Percentiles rank a stretch among this genome's conserved stretches.
Conservation (phyloP, 2,888 invertebrate species). For the Epinotia demarniana region DNA sequence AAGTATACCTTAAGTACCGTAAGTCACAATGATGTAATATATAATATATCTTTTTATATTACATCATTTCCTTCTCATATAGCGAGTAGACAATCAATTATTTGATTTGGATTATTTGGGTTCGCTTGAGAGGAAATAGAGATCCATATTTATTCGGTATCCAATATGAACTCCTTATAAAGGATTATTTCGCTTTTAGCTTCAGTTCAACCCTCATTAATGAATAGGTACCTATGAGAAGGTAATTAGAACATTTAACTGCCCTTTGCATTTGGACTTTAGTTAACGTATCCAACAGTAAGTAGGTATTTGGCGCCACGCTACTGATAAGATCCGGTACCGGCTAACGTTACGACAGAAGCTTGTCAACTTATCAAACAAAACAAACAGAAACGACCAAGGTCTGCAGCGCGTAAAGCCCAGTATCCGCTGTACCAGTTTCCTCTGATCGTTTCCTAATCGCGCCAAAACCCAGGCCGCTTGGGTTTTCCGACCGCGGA, state of each 20-base stretch:
- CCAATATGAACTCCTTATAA: neutral
- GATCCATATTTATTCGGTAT: neutral
- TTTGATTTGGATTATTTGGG: neutral
- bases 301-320: neutral
- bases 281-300: neutral
- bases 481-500: slow-evolving; percentile 56
- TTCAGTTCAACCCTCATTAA: neutral
- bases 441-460: slow-evolving; percentile 55
- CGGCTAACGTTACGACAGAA: slow-evolving; percentile 15
- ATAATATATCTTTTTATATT: too few species aligned
- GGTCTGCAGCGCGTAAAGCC: slow-evolving; percentile 41
- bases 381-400: slow-evolving; percentile 32
- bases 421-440: slow-evolving; percentile 46
- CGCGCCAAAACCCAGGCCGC: slow-evolving; percentile 54
- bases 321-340: slow-evolving; percentile 18
- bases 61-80: too few species aligned
- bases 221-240: neutral
- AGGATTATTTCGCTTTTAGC: too few species aligned
- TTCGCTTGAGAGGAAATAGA: neutral
- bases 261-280: too few species aligned
- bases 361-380: slow-evolving; percentile 18
- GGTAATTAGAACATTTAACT: neutral
- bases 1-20: neutral
- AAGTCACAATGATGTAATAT: too few species aligned
- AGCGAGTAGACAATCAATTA: neutral